Base-by-base conservation (phyloP, 2,113 vertebrate species). In the Sus scrofa region DNA sequence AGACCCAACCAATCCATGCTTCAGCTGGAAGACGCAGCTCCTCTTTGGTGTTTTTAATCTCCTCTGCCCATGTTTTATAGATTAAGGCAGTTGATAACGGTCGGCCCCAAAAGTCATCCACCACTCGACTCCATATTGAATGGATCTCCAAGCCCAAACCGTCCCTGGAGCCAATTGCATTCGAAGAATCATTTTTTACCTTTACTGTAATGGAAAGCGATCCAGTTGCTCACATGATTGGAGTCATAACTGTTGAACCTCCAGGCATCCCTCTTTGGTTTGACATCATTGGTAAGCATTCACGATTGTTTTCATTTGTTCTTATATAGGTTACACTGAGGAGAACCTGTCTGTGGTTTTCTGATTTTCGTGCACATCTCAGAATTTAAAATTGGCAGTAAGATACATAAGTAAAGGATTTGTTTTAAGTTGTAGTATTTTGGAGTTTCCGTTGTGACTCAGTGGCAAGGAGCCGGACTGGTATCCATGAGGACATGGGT, bases 151-250 rank as follows among this genome's bases (percentile, higher is more conserved):
- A 99, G 96, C 99, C 99, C 0, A 13, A 97, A 60, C 98, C 99
- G 1, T 98, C 99, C 1, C 70, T 70, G 5, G 98, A 99, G 77
- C 97, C 98, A 0, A 98, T 99, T 98, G 98, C 98, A 63, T 99
- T 99, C 95, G 99, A 99, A 95, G 99, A 99, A 97, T 96, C 99
- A 0, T 98, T 99, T 97, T 99, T 99, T 95, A 98, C 98, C 93
- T 99, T 99, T 74, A 99, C 99, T 1, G 99, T 99, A 34, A 99
- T 99, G 99, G 99, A 99, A 95, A 99, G 99, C n/a, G 99, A 99
- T 97, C 99, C 99, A 0, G 99, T 99, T 78, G 99, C 99, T 74
- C 99, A 99, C 98, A 99, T 99, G 99, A 99, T 99, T 84, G 99
- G 99, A 2, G 99, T 99, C 4, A 99, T 99, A 89, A 98, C 99